Percentiles rank a stretch among this genome's conserved stretches.
phyloP scores from a whole-genome alignment of 2,797 vertebrate species.

The Chrysocyon brachyurus region DNA sequence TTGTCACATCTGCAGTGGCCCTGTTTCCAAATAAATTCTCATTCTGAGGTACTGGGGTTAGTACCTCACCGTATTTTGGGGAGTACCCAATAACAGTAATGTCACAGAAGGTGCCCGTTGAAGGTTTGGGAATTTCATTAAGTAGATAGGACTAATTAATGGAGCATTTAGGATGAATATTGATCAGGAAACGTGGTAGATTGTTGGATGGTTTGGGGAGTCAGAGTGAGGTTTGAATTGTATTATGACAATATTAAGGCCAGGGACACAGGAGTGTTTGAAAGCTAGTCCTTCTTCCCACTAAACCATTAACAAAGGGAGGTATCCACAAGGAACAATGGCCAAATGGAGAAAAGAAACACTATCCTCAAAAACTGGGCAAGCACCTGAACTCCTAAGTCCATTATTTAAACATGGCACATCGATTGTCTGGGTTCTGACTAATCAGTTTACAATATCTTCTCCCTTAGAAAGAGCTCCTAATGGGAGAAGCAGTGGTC shows the following conservation, averaged over 20 bases:
- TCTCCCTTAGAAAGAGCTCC: background rate
- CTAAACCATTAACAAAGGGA: background rate
- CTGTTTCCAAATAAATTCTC: background rate
- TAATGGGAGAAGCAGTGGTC: background rate
- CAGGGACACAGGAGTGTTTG: background rate
- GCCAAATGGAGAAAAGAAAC: background rate
- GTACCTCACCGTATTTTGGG: background rate
- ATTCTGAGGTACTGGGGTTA: background rate
- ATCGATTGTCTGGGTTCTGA: background rate
- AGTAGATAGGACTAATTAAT: background rate
- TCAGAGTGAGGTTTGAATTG: background rate
- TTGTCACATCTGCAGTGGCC: background rate
- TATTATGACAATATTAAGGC: background rate
- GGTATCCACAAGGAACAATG: background rate
- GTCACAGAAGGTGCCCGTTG: background rate
- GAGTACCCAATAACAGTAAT: background rate
- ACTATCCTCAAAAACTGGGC: background rate
- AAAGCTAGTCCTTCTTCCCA: background rate
- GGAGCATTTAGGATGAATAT: background rate
- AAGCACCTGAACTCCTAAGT: background rate
- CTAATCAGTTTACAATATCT: background rate
- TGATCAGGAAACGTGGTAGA: background rate
- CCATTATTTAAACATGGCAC: background rate
- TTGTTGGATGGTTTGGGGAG: background rate
- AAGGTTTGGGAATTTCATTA: slow-evolving; percentile 28